Evolutionary conservation across 2,797 vertebrate genomes (phyloP).

Genomic region (Otus scops): DNA sequence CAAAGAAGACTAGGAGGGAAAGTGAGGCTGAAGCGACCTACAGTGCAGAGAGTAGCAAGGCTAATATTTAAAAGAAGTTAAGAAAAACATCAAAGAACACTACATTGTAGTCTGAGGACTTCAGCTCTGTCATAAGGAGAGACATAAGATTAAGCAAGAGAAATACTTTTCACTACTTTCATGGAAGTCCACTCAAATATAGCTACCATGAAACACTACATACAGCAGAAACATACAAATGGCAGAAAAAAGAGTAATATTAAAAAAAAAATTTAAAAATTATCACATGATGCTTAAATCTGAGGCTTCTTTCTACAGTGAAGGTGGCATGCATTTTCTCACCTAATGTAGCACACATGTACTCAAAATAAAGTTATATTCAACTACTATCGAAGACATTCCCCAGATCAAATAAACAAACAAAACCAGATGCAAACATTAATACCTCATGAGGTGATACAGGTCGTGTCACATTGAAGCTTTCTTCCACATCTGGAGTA

Average conservation of each 20-base stretch:
- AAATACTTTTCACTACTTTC: neutral
- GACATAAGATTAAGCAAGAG: neutral
- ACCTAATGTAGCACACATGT: accelerated
- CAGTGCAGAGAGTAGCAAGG: neutral
- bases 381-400: neutral
- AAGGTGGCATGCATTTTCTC: neutral
- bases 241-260: neutral
- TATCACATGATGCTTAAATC: neutral
- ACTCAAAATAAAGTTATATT: neutral
- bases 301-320: neutral
- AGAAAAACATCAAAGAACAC: neutral
- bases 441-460: constrained; percentile 96
- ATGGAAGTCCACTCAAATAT: neutral
- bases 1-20: neutral
- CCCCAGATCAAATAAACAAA: neutral
- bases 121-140: neutral
- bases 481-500: constrained; percentile 97
- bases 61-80: neutral
- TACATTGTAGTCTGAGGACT: neutral
- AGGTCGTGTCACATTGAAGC: constrained; percentile 95
- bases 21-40: neutral
- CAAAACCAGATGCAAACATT: neutral
- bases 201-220: neutral
- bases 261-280: neutral
- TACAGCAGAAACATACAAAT: accelerated